Base-by-base conservation (phyloP, 1,140 invertebrate species). In the Lysiphlebus fabarum region DNA sequence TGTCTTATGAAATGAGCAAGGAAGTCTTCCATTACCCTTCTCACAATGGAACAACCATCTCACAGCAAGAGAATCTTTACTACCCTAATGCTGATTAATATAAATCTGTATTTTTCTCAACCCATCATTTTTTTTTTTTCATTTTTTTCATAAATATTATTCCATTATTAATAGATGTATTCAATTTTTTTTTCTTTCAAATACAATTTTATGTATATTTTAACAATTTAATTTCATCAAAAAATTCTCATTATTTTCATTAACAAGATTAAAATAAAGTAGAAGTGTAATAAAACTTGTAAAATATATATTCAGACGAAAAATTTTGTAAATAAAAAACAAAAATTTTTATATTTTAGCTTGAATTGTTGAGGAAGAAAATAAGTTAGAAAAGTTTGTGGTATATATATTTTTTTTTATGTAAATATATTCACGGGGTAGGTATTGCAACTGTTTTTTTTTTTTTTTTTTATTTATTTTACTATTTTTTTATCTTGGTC, bases 341-440 rank as follows among this genome's bases (percentile, higher is more conserved):
- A 26, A 26, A 26, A 26, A 26, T 26, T 26, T n/a, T 2, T 26
- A 26, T 2, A 26, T 26, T 26, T 26, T 26, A 1, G 1, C 2
- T 26, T 26, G 17, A 1, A 26, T 26, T 26, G 2, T 26, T 26
- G 17, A 26, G 17, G 17, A 4, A 26, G 17, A 26, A 26, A 26
- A 26, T 1, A 4, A 26, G 17, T 26, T 2, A 26, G 17, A 26
- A 49, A 49, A 49, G 17, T 49, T 33, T 11, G 33, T 26, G 17
- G 17, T 26, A 4, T n/a, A n/a, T 53, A 17, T 34, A 40, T 62
- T 58, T 51, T 48, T 14, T 51, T 54, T 61, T 61, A 64, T 61
- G 62, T 57, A 61, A 64, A 64, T 64, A 64, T 61, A 64, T 64
- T 58, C 62, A 55, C 53, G 11, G 34, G 47, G 6, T 49, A 33